These are phyloP conservation scores for Brachylomia viminalis DNA, from an alignment of 2,888 invertebrate species.

Conservation along the genomic window DNA sequence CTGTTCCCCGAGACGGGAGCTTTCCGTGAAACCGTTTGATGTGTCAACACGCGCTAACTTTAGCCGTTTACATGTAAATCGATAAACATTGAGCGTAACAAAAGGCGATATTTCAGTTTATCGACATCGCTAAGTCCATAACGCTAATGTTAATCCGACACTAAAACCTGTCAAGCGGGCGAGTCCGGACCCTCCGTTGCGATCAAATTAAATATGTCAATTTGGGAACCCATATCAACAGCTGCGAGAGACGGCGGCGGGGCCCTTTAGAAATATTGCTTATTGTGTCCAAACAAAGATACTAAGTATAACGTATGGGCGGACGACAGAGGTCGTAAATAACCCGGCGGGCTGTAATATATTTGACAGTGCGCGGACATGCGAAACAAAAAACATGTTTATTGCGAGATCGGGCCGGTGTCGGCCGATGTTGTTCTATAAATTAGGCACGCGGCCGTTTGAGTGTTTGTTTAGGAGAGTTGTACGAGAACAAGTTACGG, in stretches of 20 bases:
- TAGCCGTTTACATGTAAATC: constrained; percentile 72
- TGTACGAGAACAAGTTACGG: constrained; percentile 65
- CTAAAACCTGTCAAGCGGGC: constrained; percentile 89
- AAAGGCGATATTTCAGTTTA: constrained; percentile 78
- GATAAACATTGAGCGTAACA: constrained; percentile 73
- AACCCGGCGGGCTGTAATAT: constrained; percentile 90
- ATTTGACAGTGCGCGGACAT: constrained; percentile 91
- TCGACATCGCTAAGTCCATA: constrained; percentile 83
- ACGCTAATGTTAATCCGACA: constrained; percentile 88
- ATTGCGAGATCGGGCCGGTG: constrained; percentile 84
- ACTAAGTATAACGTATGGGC: constrained; percentile 91
- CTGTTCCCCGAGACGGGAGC: constrained; percentile 74
- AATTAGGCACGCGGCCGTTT: constrained; percentile 81
- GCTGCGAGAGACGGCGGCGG: constrained; percentile 88
- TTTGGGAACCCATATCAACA: constrained; percentile 90
- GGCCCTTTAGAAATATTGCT: constrained; percentile 90
- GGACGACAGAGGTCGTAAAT: constrained; percentile 90
- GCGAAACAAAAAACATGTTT: constrained; percentile 91
- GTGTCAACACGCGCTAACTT: constrained; percentile 77
- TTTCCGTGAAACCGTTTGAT: constrained; percentile 83
- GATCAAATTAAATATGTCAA: constrained; percentile 91
- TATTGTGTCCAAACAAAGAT: constrained; percentile 91
- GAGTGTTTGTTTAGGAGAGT: constrained; percentile 82
- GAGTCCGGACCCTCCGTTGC: constrained; percentile 86
- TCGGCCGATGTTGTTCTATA: constrained; percentile 77